Percentiles rank a stretch among this genome's conserved stretches.
Conservation (phyloP, 2,113 vertebrate genomes). For the Apeltes quadracus region DNA sequence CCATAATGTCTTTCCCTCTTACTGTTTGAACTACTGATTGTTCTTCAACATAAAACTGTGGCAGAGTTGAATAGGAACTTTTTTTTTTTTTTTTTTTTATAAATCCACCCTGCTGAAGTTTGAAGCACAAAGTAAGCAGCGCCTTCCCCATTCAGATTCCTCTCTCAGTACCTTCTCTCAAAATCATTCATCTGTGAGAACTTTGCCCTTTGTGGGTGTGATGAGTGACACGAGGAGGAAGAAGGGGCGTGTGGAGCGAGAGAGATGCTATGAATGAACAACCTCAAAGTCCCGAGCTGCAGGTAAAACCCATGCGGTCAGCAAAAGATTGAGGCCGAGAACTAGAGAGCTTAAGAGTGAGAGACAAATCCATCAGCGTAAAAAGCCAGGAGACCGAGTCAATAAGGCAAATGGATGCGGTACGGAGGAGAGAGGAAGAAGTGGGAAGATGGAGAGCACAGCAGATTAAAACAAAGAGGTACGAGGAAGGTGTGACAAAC, state of each 20-base stretch:
- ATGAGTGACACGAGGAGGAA: slow-evolving; percentile 42
- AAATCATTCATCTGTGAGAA: slow-evolving; percentile 41
- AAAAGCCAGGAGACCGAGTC: slow-evolving; percentile 36
- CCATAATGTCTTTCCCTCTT: slow-evolving; percentile 26
- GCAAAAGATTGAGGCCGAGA: slow-evolving; percentile 55
- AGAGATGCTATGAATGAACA: slow-evolving; percentile 57
- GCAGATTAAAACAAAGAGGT: slow-evolving; percentile 9
- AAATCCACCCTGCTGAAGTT: slow-evolving; percentile 22
- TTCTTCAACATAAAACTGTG: no score
- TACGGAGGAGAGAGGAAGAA: slow-evolving; percentile 19
- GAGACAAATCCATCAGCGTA: slow-evolving; percentile 61
- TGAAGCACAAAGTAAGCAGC: slow-evolving; percentile 8
- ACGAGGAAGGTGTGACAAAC: not conserved
- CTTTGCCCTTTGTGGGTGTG: slow-evolving; percentile 19
- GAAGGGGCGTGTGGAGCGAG: not conserved
- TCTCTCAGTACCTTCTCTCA: slow-evolving; percentile 1
- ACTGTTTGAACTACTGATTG: no score
- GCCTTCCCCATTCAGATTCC: not conserved
- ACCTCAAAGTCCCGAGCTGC: slow-evolving; percentile 51
- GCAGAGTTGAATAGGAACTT: not conserved
- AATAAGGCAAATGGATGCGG: slow-evolving; percentile 65
- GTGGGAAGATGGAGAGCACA: slow-evolving; percentile 15
- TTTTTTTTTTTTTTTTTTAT: not conserved
- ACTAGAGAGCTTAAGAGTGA: slow-evolving; percentile 27
- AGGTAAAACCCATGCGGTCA: slow-evolving; percentile 63